These are phyloP conservation scores for Aotus griseimembra DNA, from an alignment of 2,797 vertebrate genomes.

Conservation along the genomic window DNA sequence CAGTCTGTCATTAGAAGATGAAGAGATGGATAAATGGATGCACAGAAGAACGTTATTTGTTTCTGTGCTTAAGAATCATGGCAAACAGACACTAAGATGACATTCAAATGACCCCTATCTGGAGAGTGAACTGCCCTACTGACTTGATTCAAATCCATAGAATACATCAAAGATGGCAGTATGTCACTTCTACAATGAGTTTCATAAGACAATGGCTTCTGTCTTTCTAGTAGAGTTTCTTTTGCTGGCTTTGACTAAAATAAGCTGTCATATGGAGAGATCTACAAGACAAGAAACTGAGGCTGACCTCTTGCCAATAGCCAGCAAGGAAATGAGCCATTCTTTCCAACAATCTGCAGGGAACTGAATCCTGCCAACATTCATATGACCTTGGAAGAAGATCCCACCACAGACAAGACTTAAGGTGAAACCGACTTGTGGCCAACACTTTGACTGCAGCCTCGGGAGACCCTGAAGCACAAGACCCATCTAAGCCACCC, in stretches of 20 bases:
- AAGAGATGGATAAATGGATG: not conserved
- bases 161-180: not conserved
- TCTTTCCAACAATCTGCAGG: not conserved
- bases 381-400: not conserved
- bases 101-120: not conserved
- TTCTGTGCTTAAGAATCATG: not conserved
- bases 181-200: not conserved
- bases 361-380: not conserved
- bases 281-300: not conserved
- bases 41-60: too few relatives aligned
- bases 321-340: not conserved
- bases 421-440: fast-evolving
- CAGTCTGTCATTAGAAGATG: not conserved
- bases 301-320: too few relatives aligned
- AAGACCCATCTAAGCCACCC: too few relatives aligned
- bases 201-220: fast-evolving
- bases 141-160: not conserved
- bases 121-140: too few relatives aligned
- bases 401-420: not conserved
- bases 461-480: not conserved
- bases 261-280: too few relatives aligned
- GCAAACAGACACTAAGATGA: not conserved
- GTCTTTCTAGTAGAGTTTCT: not conserved
- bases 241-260: not conserved
- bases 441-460: too few relatives aligned